Evolutionary conservation across 2,888 invertebrate genomes (phyloP).

Genomic region (Catocala nupta): DNA sequence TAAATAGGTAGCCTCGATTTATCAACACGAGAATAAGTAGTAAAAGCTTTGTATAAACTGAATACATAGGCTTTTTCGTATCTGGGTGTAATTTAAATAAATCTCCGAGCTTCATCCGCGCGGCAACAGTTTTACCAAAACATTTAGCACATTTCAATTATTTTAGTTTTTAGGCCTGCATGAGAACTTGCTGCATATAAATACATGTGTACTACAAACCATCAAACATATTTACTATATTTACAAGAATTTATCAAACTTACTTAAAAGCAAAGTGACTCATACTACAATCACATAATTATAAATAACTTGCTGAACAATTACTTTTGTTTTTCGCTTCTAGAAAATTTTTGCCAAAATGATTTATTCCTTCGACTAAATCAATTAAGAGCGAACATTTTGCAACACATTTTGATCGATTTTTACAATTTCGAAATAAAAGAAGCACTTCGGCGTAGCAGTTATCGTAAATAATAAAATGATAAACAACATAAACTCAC

Average conservation of each 20-base stretch:
- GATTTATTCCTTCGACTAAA: slow-evolving; percentile 20
- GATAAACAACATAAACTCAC: slow-evolving; percentile 8
- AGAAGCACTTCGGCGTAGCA: slow-evolving; percentile 25
- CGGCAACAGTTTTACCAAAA: background rate
- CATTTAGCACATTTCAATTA: background rate
- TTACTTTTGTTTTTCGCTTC: slow-evolving; percentile 18
- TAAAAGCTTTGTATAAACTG: too few species aligned
- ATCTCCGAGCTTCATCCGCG: background rate
- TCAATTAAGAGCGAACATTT: slow-evolving; percentile 22
- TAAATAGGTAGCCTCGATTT: too few species aligned
- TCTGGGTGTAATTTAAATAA: background rate
- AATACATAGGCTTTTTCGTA: too few species aligned
- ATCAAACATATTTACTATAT: background rate
- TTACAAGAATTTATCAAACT: background rate
- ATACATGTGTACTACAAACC: too few species aligned
- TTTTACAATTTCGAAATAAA: slow-evolving; percentile 25
- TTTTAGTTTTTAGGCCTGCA: slow-evolving; percentile 3
- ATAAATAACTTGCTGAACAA: slow-evolving; percentile 11
- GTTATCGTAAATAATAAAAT: slow-evolving; percentile 24
- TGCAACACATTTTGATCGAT: slow-evolving; percentile 30
- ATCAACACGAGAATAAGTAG: too few species aligned
- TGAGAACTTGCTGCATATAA: background rate
- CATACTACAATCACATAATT: background rate
- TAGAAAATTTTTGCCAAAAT: slow-evolving; percentile 24
- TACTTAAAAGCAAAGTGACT: too few species aligned